Base-by-base conservation (phyloP, 2,888 invertebrate species). In the Artemia sinica region DNA sequence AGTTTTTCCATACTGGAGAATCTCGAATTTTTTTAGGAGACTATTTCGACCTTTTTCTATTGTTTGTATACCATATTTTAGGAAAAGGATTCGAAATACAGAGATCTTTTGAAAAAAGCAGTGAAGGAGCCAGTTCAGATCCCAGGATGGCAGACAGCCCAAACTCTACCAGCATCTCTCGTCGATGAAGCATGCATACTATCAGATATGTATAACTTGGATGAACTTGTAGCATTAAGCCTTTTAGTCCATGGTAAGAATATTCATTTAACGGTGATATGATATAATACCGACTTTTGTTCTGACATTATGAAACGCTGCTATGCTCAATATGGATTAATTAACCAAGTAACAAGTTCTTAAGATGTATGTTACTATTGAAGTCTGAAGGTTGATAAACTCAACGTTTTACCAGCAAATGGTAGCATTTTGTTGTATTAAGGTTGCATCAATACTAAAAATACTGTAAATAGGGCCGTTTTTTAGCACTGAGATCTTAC, bases 171-270 rank as follows among this genome's bases (percentile, higher is more conserved):
- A 0, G 87, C 88, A 75, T 88, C 90, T 72, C 80, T 95, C 41
- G 88, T 94, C 5, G 89, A 93, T 77, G 96, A 97, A 80, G 86
- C 91, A 48, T 80, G 93, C n/a, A 91, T 95, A 68, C 81, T 97
- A 74, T 92, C 94, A 73, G 94, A 96, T 75, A 90, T 96, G 87
- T 95, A 91, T 78, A 86, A 91, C 74, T 82, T 96, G 70, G 93
- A 94, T 78, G 96, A 96, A 78, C 87, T 89, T 74, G 84, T 90
- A 72, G 86, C 94, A 0, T 77, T 95, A 72, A 93, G 95, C 79
- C 80, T 97, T 4, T 80, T 97, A 0, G 89, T 91, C 75, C 89
- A 91, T 7, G 82, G 83, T 82, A 74, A 74, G 73, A 72, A 12
- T 10, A n/a, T 66, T 66, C 49, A 28, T 69, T 41, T 41, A 41